Percentiles rank a stretch among this genome's conserved stretches.
phyloP scores from a whole-genome alignment of 2,797 vertebrate genomes.

The Notolabrus celidotus region DNA sequence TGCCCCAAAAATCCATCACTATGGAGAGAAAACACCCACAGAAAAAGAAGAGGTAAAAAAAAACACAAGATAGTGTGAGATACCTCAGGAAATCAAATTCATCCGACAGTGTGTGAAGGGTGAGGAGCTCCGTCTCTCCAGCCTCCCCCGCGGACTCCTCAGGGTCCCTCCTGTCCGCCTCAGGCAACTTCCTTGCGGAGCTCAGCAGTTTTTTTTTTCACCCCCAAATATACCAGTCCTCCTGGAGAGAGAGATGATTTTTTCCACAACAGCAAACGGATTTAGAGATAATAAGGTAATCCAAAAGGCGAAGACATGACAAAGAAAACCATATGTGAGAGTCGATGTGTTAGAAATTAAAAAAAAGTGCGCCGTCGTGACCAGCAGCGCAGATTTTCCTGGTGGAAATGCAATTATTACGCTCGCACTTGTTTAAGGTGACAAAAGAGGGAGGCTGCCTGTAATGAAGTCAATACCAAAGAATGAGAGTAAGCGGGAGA shows the following conservation, averaged over 20 bases:
- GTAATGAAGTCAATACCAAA: slow-evolving; percentile 63
- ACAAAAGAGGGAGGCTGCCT: slow-evolving; percentile 55
- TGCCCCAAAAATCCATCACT: slow-evolving; percentile 21
- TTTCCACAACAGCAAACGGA: slow-evolving; percentile 23
- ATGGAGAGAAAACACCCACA: slow-evolving; percentile 28
- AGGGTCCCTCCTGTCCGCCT: slow-evolving; percentile 69
- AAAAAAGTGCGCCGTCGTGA: slow-evolving; percentile 53
- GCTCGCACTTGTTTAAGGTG: slow-evolving; percentile 65
- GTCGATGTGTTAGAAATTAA: background rate
- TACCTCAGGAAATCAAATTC: slow-evolving; percentile 60
- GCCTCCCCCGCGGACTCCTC: slow-evolving; percentile 55
- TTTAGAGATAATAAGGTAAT: slow-evolving; percentile 38
- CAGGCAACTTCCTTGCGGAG: slow-evolving; percentile 82
- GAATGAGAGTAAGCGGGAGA: slow-evolving; percentile 47
- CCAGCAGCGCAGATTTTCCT: slow-evolving; percentile 7
- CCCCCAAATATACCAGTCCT: slow-evolving; percentile 36
- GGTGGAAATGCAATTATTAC: slow-evolving; percentile 30
- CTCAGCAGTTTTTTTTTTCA: slow-evolving; percentile 74
- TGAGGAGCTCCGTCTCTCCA: slow-evolving; percentile 46
- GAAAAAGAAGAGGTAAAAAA: background rate
- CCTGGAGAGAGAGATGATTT: slow-evolving; percentile 17
- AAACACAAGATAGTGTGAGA: background rate
- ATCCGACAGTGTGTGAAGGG: slow-evolving; percentile 34
- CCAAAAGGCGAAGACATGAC: slow-evolving; percentile 15
- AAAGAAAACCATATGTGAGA: background rate